Conservation (phyloP, 1,140 invertebrate genomes). For the Scaptomyza pallida region DNA sequence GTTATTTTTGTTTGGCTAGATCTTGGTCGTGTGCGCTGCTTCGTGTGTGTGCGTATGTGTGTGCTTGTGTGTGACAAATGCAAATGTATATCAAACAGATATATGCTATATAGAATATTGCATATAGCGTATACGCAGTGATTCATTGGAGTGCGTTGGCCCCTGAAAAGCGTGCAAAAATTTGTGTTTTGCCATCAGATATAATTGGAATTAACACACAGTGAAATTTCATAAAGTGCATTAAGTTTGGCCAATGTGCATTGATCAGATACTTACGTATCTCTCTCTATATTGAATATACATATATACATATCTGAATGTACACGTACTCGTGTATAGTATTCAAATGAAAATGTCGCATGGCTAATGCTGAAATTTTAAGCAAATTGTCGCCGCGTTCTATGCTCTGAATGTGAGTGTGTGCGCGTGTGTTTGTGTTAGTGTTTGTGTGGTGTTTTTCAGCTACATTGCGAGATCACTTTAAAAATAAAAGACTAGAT, state of each 20-base stretch:
- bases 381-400: slow-evolving; percentile 42
- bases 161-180: slow-evolving; percentile 27
- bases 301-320: neutral
- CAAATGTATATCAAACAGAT: slow-evolving; percentile 53
- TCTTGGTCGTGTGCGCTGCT: slow-evolving; percentile 48
- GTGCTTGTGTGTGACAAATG: slow-evolving; percentile 28
- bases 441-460: slow-evolving; percentile 57
- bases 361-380: slow-evolving; percentile 18
- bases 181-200: neutral
- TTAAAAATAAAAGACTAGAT: slow-evolving; percentile 78
- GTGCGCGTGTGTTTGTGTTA: slow-evolving; percentile 14
- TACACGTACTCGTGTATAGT: neutral
- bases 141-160: slow-evolving; percentile 76
- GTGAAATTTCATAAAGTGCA: neutral
- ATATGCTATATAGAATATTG: neutral
- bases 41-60: slow-evolving; percentile 7
- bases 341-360: slow-evolving; percentile 13
- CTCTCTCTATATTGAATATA: neutral
- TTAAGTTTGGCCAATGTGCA: neutral
- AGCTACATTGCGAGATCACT: slow-evolving; percentile 62
- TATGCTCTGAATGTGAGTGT: slow-evolving; percentile 37
- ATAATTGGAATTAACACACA: slow-evolving; percentile 11
- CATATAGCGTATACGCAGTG: slow-evolving; percentile 43
- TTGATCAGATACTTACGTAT: slow-evolving; percentile 1
- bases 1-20: slow-evolving; percentile 16